Conservation (phyloP, 2,113 vertebrate species). For the Aspidoscelis tigris region DNA sequence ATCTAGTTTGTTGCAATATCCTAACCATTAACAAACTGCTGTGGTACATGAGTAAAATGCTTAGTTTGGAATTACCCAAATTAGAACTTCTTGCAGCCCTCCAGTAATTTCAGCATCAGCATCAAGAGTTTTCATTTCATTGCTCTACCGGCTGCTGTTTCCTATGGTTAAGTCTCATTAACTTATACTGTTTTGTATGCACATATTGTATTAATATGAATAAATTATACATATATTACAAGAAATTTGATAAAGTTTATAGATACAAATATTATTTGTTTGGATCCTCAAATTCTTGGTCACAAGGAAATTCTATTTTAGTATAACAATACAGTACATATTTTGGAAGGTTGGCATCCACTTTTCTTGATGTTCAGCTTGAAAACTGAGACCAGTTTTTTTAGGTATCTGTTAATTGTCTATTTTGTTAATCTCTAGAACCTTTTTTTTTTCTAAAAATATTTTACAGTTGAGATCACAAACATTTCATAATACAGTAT, state of each 20-base stretch:
- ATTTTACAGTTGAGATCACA: neutral
- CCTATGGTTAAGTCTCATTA: neutral
- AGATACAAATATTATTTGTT: neutral
- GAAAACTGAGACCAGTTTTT: neutral
- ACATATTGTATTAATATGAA: neutral
- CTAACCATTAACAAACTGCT: neutral
- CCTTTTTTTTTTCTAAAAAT: neutral
- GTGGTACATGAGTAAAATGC: neutral
- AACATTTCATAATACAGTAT: too few relatives aligned
- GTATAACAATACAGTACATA: neutral
- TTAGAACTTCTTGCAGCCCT: neutral
- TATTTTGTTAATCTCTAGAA: neutral
- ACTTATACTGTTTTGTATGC: neutral
- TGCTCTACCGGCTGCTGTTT: neutral
- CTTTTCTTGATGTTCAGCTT: neutral
- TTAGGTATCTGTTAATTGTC: neutral
- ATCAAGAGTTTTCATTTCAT: neutral
- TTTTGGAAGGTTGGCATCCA: too few relatives aligned
- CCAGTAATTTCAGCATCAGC: neutral
- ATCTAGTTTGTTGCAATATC: neutral
- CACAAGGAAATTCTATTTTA: neutral
- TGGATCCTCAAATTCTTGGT: neutral
- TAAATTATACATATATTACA: neutral
- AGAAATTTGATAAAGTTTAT: neutral
- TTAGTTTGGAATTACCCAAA: conserved; percentile 5